Evolutionary conservation across 2,888 invertebrate species (phyloP), one percentile per base, ranked within the genome.

Genomic region (Tubulanus polymorphus): DNA sequence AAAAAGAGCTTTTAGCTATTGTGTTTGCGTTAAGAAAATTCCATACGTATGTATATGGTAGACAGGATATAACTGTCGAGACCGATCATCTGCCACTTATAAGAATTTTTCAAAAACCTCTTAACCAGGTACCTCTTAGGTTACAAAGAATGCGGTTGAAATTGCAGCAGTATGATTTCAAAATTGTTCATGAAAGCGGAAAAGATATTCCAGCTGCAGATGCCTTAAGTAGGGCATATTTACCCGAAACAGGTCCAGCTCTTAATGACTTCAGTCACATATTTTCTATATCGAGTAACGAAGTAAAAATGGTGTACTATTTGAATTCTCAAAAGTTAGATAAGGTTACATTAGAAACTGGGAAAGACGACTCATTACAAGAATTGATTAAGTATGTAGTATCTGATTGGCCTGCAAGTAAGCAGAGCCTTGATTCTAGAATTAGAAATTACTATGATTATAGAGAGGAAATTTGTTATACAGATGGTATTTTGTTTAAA

Each of bases 1-100:
- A 58, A 37, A 58, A 58, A 45, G 58, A 58, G 29, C 45, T 57
- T 1, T 23, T 58, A 23, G 55, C 58, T 1, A 52, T 59, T 6
- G 52, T 57, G 23, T 32, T 35, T 48, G 55, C 57, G 3, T 51
- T 37, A 12, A 56, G 25, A 27, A 57, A 57, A 48, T 55, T 57
- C 27, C 37, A 54, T 27, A 37, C 32, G n/a, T 54, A 54, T 28
- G 30, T 54, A 6, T 58, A 58, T 52, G 59, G 56, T 12, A 28
- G 41, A 2, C 5, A 2, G 12, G 59, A 59, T 35, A 30, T 60
- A 3, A 53, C 32, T 15, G 55, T 60, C 12, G 59, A 59, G 27
- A 60, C 54, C 28, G 60, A 56, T 30, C 60, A 60, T 55, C 41
- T 28, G 15, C 59, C 60, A 2, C 29, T 60, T 35, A 32, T 52